Evolutionary conservation across 2,797 vertebrate species (phyloP).

Genomic region (Fistularia commersonii): DNA sequence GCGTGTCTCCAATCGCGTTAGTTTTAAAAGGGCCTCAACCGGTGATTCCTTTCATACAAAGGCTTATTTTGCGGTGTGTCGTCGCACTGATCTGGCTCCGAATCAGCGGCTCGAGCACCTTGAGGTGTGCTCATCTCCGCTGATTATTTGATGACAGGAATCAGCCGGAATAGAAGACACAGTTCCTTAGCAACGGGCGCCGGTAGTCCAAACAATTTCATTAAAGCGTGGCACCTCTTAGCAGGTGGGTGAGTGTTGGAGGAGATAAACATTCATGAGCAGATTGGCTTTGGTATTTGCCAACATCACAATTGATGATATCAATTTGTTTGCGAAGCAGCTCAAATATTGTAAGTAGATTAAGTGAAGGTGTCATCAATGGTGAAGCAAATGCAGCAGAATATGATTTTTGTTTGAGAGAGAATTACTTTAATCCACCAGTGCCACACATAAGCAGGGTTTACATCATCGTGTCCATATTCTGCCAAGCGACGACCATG

Average conservation of each 20-base stretch:
- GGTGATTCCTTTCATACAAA: slow-evolving; percentile 50
- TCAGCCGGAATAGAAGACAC: slow-evolving; percentile 84
- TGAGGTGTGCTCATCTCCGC: slow-evolving; percentile 96
- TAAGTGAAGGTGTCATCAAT: slow-evolving; percentile 69
- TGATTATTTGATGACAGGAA: slow-evolving; percentile 99
- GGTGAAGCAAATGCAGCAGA: slow-evolving; percentile 49
- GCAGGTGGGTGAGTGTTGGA: slow-evolving; percentile 98
- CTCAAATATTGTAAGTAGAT: slow-evolving; percentile 82
- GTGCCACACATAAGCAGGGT: slow-evolving; percentile 4
- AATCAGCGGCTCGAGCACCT: slow-evolving; percentile 85
- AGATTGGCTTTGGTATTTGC: slow-evolving; percentile 95
- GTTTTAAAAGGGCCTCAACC: slow-evolving; percentile 44
- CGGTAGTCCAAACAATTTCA: slow-evolving; percentile 99
- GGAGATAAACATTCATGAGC: slow-evolving; percentile 99
- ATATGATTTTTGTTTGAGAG: slow-evolving; percentile 33
- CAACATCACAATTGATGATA: slow-evolving; percentile 97
- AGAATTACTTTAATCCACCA: slow-evolving; percentile 34
- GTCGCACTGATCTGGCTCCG: slow-evolving; percentile 71
- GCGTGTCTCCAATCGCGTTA: slow-evolving; percentile 64
- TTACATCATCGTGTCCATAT: background rate
- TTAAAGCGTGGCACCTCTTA: slow-evolving; percentile 99
- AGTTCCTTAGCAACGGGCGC: slow-evolving; percentile 97
- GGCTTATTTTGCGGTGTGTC: slow-evolving; percentile 33
- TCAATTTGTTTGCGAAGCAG: slow-evolving; percentile 96
- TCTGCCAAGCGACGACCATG: too few species aligned